phyloP scores from a whole-genome alignment of 2,888 invertebrate species.

The Drosophila leonis region DNA sequence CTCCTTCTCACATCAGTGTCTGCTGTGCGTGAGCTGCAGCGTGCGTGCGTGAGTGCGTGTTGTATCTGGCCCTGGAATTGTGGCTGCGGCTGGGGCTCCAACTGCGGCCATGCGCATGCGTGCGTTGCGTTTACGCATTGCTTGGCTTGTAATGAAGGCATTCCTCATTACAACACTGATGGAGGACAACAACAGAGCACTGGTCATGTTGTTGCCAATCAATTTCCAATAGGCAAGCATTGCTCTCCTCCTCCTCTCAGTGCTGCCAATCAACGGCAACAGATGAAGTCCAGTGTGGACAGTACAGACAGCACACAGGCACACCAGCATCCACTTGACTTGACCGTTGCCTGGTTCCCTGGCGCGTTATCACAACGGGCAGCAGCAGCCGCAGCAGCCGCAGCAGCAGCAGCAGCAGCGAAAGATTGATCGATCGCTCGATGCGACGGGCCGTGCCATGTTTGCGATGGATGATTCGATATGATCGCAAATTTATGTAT shows the following conservation, averaged over 20 bases:
- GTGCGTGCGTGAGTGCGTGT: conserved; percentile 52
- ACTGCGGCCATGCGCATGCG: conserved; percentile 70
- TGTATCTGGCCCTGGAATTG: conserved; percentile 23
- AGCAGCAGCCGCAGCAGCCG: conserved; percentile 31
- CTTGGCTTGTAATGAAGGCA: conserved; percentile 77
- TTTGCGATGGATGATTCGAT: conserved; percentile 70
- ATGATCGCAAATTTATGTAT: conserved; percentile 79
- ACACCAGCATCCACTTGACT: conserved; percentile 49
- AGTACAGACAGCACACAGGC: conserved; percentile 80
- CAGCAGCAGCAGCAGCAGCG: conserved; percentile 9
- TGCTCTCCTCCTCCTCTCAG: conserved; percentile 21
- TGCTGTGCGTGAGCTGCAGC: conserved; percentile 40
- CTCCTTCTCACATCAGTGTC: neutral
- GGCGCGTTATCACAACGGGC: conserved; percentile 74
- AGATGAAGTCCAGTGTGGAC: conserved; percentile 83
- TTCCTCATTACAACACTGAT: conserved; percentile 72
- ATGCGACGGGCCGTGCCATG: conserved; percentile 40
- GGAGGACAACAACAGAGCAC: conserved; percentile 45
- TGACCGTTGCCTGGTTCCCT: conserved; percentile 40
- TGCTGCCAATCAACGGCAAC: conserved; percentile 78
- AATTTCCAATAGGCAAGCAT: conserved; percentile 66
- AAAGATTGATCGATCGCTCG: conserved; percentile 60
- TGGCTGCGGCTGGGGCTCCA: conserved; percentile 19
- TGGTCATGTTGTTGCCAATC: conserved; percentile 81
- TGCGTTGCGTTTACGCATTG: conserved; percentile 78